Percentiles rank a stretch among this genome's conserved stretches.
phyloP scores from a whole-genome alignment of 1,140 invertebrate species.

The Eurytemora carolleeae region DNA sequence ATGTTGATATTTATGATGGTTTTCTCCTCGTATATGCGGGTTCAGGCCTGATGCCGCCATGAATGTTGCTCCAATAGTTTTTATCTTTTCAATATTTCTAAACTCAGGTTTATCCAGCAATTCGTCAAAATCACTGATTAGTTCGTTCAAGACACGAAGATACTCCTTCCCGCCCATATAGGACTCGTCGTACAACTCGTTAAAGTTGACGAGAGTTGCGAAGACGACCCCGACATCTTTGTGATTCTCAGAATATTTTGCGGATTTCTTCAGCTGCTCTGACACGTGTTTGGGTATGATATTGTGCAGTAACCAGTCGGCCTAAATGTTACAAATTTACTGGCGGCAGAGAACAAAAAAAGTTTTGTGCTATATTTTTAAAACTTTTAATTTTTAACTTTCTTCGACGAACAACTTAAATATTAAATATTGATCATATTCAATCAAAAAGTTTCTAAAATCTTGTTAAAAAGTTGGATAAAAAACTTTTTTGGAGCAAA shows the following conservation, averaged over 20 bases:
- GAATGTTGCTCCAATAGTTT: slow-evolving; percentile 89
- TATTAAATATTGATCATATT: no score
- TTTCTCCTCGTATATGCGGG: slow-evolving; percentile 35
- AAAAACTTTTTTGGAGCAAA: no score
- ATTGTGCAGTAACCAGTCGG: slow-evolving; percentile 84
- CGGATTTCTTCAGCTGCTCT: slow-evolving; percentile 71
- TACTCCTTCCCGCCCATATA: slow-evolving; percentile 81
- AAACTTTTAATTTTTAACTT: no score
- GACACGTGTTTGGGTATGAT: slow-evolving; percentile 87
- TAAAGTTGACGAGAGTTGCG: slow-evolving; percentile 84
- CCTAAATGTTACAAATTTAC: slow-evolving; percentile 76
- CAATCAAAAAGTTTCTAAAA: no score
- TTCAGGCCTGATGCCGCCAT: slow-evolving; percentile 92
- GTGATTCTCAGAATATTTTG: slow-evolving; percentile 84
- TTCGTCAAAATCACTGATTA: slow-evolving; percentile 86
- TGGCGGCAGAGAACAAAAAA: no score
- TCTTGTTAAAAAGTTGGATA: no score
- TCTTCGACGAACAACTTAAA: no score
- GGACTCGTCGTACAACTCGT: slow-evolving; percentile 86
- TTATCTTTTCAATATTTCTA: slow-evolving; percentile 71
- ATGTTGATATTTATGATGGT: slow-evolving; percentile 48
- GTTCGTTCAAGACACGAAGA: slow-evolving; percentile 75
- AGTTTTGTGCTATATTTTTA: no score
- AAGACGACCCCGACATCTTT: slow-evolving; percentile 80
- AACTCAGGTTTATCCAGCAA: slow-evolving; percentile 58